Conservation (phyloP, 2,888 invertebrate species). For the Plebejus argus region DNA sequence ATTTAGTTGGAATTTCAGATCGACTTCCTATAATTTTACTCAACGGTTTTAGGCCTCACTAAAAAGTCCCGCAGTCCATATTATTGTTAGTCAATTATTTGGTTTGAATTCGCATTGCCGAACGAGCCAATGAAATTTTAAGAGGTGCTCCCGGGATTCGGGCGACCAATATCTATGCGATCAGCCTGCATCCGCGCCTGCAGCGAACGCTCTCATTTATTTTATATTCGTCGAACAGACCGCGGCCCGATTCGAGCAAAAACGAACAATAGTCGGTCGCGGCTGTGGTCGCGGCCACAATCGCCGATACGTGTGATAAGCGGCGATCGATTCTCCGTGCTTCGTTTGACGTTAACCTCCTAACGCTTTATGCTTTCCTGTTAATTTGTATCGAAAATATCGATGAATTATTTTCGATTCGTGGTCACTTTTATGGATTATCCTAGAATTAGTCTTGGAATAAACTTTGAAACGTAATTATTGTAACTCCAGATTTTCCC, state of each 20-base stretch:
- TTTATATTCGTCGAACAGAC: slow-evolving; percentile 59
- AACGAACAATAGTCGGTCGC: slow-evolving; percentile 51
- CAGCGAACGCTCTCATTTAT: slow-evolving; percentile 58
- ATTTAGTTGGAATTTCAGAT: no score
- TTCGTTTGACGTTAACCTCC: slow-evolving; percentile 49
- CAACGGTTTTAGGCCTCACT: background rate
- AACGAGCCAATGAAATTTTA: slow-evolving; percentile 39
- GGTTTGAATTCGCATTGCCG: slow-evolving; percentile 34
- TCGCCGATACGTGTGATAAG: slow-evolving; percentile 56
- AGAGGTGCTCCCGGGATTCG: slow-evolving; percentile 40
- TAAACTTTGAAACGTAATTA: no score
- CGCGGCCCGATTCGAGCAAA: slow-evolving; percentile 56
- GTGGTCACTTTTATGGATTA: background rate
- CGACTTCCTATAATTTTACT: background rate
- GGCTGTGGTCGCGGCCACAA: slow-evolving; percentile 45
- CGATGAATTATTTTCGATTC: slow-evolving; percentile 48
- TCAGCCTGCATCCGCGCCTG: slow-evolving; percentile 50
- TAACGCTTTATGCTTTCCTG: slow-evolving; percentile 55
- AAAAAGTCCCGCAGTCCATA: background rate
- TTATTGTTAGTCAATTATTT: background rate
- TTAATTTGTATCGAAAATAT: slow-evolving; percentile 61
- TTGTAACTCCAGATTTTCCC: no score
- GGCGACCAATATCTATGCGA: slow-evolving; percentile 48
- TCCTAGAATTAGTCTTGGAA: background rate
- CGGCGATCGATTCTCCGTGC: slow-evolving; percentile 59